Base-by-base conservation (phyloP, 2,113 vertebrate genomes). In the Lanius collurio region DNA sequence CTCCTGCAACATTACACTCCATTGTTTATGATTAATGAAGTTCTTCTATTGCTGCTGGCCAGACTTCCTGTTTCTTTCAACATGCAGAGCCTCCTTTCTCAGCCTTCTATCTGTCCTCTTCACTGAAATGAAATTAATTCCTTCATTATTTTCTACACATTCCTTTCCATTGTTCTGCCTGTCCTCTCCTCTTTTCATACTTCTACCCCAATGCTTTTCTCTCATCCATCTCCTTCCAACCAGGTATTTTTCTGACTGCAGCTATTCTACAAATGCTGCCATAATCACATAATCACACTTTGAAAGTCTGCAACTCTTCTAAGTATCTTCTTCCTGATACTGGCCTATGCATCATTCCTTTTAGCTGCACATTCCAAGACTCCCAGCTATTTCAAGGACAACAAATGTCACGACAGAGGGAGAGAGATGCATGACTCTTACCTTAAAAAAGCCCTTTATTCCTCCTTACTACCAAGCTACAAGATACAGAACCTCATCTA, bases 321-420 rank as follows among this genome's bases (percentile, higher is more conserved):
- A 69, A 22, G 31, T 74, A 59, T 24, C 31, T 50, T 91, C 39
- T 44, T 71, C 76, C 33, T 79, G 53, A 44, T 49, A 7, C 30
- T 41, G 33, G 28, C 56, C 56, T 44, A 41, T 7, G 11, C 22
- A 57, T 14, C 31, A 49, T 28, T 75, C 39, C 75, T 76, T 56
- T 28, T 15, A 30, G 16, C 28, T 63, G 49, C n/a, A 26, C 33
- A 26, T 46, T 89, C 53, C 15, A 19, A 41, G 67, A 52, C n/a
- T 84, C 41, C 30, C 76, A 76, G 1, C 24, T n/a, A 28, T 20
- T 83, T 60, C 57, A 70, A 33, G 22, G 14, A 35, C 44, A 70
- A 78, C 46, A 65, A 75, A 67, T 1, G 0, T 4, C 42, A 57
- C 1, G 1, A 39, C 0, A 62, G 9, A 28, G n/a, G 46, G 46